Evolutionary conservation across 2,888 invertebrate genomes (phyloP), one percentile per base, ranked within the genome.

Genomic region (Ctena decussata): DNA sequence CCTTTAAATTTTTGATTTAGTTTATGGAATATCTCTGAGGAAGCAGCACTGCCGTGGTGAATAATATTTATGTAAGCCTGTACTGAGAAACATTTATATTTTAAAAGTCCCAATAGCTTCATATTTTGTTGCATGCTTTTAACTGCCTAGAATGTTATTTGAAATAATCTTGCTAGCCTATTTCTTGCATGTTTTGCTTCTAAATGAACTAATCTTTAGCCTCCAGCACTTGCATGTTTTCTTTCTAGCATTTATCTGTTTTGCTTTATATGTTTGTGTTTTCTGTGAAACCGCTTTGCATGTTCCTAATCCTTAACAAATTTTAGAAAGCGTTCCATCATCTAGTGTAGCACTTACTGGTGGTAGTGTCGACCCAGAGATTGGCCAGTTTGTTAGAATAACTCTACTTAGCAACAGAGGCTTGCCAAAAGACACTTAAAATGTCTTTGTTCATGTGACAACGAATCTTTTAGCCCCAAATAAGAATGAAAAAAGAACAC

Each of bases 11-110:
- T 60, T 11, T 60, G 21, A 60, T 60, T 24, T 49, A 49, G n/a
- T 49, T 49, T 49, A 5, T 21, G n/a, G 49, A 21, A 3, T 60
- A 21, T 60, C 30, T 60, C 30, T 24, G 11, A 30, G 60, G 30
- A 60, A 60, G 30, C 30, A 18, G 3, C 60, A 60, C n/a, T 49
- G n/a, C 49, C n/a, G 11, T 49, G 49, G 49, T 49, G 49, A 49
- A 72, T 39, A 41, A 72, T 72, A 44, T 72, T 41, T 24, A n/a
- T 39, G 72, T 72, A 72, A 44, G 72, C 72, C 39, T 72, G 44
- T 72, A 41, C 72, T 72, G n/a, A 72, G 71, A 71, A 72, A 72
- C 49, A 49, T 49, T 21, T 21, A 49, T 49, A 49, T 11, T 49
- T 49, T 49, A 49, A 41, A 41, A 49, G 49, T 21, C 49, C 49